Conservation (phyloP, 1,140 invertebrate species). For the Dolichoris vasculosae region DNA sequence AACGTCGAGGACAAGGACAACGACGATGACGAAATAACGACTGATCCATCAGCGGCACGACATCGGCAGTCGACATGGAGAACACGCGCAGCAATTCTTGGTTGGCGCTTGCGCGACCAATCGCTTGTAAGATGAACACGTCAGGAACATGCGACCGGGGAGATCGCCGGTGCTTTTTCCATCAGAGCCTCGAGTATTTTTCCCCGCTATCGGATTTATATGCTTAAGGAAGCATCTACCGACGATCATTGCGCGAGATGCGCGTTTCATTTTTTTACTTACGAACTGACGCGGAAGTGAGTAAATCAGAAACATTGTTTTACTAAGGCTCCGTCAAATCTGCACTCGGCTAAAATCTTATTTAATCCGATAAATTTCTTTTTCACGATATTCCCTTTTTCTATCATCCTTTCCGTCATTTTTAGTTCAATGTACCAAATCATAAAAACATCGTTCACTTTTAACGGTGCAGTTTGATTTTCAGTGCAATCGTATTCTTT, state of each 20-base stretch:
- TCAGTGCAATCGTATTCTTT: not conserved
- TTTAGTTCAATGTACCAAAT: not conserved
- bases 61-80: not conserved
- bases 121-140: conserved; percentile 49
- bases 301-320: not conserved
- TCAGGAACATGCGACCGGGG: conserved; percentile 32
- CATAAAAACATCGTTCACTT: not conserved
- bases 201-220: not conserved
- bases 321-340: no score
- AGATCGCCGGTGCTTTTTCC: not conserved
- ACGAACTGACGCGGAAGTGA: not conserved
- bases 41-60: conserved; percentile 45
- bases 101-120: not conserved
- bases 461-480: not conserved
- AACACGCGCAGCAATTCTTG: no score
- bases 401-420: not conserved
- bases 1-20: no score
- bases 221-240: not conserved
- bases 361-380: no score
- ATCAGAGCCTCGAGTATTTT: not conserved
- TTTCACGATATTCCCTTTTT: no score
- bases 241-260: not conserved
- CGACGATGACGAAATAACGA: no score
- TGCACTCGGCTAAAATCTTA: no score
- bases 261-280: not conserved